phyloP scores from a whole-genome alignment of 2,888 invertebrate species.

The Loripinus fragilis region DNA sequence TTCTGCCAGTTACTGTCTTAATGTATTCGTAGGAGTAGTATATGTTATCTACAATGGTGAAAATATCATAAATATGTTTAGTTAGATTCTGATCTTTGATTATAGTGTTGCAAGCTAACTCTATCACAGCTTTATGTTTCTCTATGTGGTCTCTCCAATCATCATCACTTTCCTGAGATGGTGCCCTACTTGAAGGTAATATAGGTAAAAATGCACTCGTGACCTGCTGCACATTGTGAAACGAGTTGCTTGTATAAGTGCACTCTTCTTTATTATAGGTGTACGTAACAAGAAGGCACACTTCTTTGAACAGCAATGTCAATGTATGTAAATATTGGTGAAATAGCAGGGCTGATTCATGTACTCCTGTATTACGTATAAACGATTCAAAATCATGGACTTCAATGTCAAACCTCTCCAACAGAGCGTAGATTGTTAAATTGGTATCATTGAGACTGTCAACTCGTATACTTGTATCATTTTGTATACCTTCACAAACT shows the following conservation, averaged over 20 bases:
- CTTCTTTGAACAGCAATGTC: background rate
- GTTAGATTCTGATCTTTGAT: too few species aligned
- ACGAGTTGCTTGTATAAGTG: background rate
- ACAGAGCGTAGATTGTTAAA: background rate
- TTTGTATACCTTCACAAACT: background rate
- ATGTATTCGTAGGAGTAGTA: background rate
- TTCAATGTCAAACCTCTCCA: background rate
- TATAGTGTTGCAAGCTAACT: background rate
- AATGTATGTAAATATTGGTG: background rate
- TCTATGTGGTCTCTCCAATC: background rate
- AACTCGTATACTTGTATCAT: background rate
- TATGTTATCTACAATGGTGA: background rate
- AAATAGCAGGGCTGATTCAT: background rate
- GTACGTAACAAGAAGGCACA: background rate
- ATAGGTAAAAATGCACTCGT: background rate
- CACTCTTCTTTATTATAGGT: background rate
- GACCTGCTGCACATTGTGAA: background rate
- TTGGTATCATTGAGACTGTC: background rate
- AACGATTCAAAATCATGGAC: background rate
- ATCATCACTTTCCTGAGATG: background rate
- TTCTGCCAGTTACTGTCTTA: background rate
- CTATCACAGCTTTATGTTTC: background rate
- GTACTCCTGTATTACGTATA: background rate
- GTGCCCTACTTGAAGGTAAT: background rate
- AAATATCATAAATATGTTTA: background rate